Conservation (phyloP, 2,888 invertebrate genomes). For the Bunonema sp. region DNA sequence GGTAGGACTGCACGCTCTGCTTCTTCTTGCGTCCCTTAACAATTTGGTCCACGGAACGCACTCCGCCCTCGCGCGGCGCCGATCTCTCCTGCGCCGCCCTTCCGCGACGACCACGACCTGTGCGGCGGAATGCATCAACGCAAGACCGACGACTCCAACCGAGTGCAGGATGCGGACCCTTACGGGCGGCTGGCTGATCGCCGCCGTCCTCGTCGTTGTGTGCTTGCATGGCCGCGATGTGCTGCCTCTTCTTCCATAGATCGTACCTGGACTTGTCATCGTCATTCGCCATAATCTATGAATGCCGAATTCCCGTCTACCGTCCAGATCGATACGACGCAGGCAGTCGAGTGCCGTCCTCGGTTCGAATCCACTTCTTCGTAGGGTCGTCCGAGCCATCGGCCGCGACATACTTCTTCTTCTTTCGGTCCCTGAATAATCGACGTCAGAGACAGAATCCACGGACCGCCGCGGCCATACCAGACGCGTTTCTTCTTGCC, state of each 20-base stretch:
- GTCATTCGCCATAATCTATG: too few relatives aligned
- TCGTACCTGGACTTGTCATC: too few relatives aligned
- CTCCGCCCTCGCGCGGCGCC: too few relatives aligned
- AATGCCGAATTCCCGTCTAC: too few relatives aligned
- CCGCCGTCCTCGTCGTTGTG: constrained; percentile 6
- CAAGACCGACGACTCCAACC: neutral
- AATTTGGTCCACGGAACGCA: too few relatives aligned
- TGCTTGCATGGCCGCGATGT: constrained; percentile 9
- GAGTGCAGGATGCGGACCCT: neutral
- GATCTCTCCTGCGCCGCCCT: too few relatives aligned
- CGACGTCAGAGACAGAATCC: too few relatives aligned
- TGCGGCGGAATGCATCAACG: too few relatives aligned
- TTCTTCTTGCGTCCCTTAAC: too few relatives aligned
- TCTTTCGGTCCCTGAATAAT: constrained; percentile 67
- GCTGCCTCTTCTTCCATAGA: constrained; percentile 40
- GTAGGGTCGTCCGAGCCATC: constrained; percentile 38
- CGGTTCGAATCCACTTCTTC: constrained; percentile 71
- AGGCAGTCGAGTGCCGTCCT: constrained; percentile 68
- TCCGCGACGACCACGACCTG: too few relatives aligned
- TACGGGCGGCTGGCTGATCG: constrained; percentile 1
- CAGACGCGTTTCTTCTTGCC: constrained; percentile 24
- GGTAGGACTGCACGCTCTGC: too few relatives aligned
- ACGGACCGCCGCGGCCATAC: too few relatives aligned
- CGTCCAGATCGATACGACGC: constrained; percentile 72
- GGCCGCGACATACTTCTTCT: constrained; percentile 79